Evolutionary conservation across 2,797 vertebrate species (phyloP).

Genomic region (Brachyalestes nurse): DNA sequence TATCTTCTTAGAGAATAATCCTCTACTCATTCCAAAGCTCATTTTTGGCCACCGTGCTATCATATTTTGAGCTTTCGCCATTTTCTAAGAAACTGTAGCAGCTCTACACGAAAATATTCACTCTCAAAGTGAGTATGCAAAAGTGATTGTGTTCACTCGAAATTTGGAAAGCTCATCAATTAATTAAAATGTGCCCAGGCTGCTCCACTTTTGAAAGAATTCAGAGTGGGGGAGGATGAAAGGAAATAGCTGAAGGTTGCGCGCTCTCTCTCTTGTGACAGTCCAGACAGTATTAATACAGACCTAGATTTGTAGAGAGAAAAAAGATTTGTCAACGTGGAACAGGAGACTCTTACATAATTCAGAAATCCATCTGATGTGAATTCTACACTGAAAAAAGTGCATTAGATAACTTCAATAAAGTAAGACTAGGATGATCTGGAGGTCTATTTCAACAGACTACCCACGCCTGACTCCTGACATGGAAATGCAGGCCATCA

Average conservation of each 20-base stretch:
- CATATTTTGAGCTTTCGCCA: neutral
- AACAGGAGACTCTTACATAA: conserved; percentile 8
- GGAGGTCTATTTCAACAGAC: neutral
- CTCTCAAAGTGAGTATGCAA: neutral
- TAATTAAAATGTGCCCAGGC: neutral
- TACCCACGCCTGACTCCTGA: no score
- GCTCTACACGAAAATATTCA: neutral
- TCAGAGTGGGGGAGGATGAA: conserved; percentile 4
- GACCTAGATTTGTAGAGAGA: neutral
- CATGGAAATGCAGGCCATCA: neutral
- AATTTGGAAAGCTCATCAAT: conserved; percentile 2
- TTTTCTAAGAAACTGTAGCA: neutral
- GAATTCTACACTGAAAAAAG: neutral
- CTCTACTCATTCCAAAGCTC: neutral
- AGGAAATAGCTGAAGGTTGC: conserved; percentile 9
- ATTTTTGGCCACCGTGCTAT: neutral
- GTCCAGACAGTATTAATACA: conserved; percentile 1
- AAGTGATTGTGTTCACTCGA: neutral
- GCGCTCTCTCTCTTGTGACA: neutral
- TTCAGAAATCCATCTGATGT: conserved; percentile 3
- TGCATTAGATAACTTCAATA: conserved; percentile 2
- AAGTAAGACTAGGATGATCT: neutral
- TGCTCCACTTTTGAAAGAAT: neutral
- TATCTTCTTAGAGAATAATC: neutral
- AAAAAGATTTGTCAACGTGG: conserved; percentile 11